Conservation (phyloP, 2,888 invertebrate species). For the Nezara viridula region DNA sequence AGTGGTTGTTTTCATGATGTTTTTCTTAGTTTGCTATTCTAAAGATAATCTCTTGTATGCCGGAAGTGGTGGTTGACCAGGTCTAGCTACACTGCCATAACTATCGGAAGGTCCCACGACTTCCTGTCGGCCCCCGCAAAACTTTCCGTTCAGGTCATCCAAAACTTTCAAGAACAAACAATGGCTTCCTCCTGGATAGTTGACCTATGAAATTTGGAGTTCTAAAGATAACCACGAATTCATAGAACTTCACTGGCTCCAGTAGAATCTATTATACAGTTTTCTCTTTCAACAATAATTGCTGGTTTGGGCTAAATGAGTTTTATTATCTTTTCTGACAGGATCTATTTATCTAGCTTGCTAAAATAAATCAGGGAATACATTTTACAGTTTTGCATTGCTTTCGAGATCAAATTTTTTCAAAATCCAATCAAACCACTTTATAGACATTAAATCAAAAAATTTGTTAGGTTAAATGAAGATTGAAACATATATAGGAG, state of each 20-base stretch:
- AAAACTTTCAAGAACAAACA: slow-evolving; percentile 7
- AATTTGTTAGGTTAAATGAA: too few relatives aligned
- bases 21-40: background rate
- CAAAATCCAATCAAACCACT: too few relatives aligned
- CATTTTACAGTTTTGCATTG: too few relatives aligned
- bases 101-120: background rate
- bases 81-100: background rate
- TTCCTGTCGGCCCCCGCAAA: background rate
- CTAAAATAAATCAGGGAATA: background rate
- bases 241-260: background rate
- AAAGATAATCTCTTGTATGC: background rate
- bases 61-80: background rate
- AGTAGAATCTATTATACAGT: background rate
- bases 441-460: too few relatives aligned
- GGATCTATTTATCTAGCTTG: background rate
- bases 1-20: background rate
- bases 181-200: slow-evolving; percentile 3
- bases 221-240: background rate
- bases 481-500: too few relatives aligned
- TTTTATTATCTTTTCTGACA: background rate
- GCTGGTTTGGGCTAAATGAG: background rate
- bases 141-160: background rate
- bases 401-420: too few relatives aligned
- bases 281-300: background rate
- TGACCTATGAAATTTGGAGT: background rate